Evolutionary conservation across 2,113 vertebrate genomes (phyloP).

Genomic region (Stigmatopora nigra): DNA sequence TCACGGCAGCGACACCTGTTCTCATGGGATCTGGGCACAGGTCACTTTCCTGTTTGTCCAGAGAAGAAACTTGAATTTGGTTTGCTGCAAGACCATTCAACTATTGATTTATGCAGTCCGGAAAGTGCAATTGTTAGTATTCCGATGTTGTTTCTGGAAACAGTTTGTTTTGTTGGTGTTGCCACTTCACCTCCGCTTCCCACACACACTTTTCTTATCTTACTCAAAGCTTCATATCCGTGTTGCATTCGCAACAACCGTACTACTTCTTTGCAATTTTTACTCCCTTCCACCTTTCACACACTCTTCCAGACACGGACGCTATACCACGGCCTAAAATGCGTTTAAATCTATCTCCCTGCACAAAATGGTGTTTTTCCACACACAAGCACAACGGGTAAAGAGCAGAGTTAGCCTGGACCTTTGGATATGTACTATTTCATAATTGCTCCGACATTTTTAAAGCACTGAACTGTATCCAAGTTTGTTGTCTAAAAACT

Average conservation of each 20-base stretch:
- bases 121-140: conserved; percentile 30
- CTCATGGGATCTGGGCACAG: conserved; percentile 17
- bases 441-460: conserved; percentile 12
- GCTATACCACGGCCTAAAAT: conserved; percentile 26
- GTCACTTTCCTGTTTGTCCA: conserved; percentile 26
- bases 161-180: conserved; percentile 15
- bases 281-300: conserved; percentile 28
- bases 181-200: conserved; percentile 20
- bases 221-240: conserved; percentile 28
- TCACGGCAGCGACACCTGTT: conserved; percentile 17
- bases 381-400: conserved; percentile 23
- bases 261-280: conserved; percentile 10
- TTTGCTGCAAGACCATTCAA: conserved; percentile 11
- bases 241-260: background rate
- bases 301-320: conserved; percentile 43
- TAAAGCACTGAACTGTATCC: conserved; percentile 8
- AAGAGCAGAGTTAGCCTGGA: conserved; percentile 39
- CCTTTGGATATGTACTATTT: conserved; percentile 11
- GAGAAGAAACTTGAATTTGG: conserved; percentile 11
- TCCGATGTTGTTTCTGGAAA: conserved; percentile 22
- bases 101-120: conserved; percentile 44
- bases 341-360: conserved; percentile 52
- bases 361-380: conserved; percentile 40
- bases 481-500: background rate
- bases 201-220: conserved; percentile 20